These are phyloP conservation scores for fruit fly (Drosophila melanogaster) DNA, from an alignment of 1,140 invertebrate genomes.

Conservation along the genomic window DNA sequence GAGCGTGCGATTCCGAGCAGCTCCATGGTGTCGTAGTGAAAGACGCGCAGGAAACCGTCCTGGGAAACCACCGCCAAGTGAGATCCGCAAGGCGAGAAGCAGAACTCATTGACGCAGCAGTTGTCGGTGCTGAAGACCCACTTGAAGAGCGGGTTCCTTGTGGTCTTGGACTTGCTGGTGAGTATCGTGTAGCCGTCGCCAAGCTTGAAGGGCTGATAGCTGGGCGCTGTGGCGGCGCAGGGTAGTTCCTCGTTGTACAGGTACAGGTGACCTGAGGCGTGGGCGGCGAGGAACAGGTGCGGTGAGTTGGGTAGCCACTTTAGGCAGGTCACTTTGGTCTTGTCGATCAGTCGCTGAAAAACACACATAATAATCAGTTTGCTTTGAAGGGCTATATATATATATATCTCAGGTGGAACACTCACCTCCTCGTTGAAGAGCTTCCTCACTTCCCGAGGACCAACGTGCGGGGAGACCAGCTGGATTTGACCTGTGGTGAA, in stretches of 20 bases:
- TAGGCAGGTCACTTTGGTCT: constrained; percentile 99
- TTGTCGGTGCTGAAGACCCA: constrained; percentile 93
- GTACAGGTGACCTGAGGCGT: constrained; percentile 98
- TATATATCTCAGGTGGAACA: background rate
- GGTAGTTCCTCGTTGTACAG: constrained; percentile 98
- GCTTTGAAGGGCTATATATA: background rate
- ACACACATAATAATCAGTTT: background rate
- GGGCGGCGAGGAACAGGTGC: constrained; percentile 96
- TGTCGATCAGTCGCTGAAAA: constrained; percentile 96
- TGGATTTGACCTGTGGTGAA: constrained; percentile 99
- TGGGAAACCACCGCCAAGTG: constrained; percentile 97
- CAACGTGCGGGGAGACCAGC: constrained; percentile 98
- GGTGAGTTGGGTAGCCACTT: constrained; percentile 97
- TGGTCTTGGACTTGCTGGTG: constrained; percentile 98
- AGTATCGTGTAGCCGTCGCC: constrained; percentile 97
- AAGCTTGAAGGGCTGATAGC: constrained; percentile 97
- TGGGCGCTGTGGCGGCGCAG: constrained; percentile 92
- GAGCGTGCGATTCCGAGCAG: constrained; percentile 95
- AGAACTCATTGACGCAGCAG: constrained; percentile 96
- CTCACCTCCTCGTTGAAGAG: constrained; percentile 99
- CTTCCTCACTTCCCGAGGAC: constrained; percentile 97
- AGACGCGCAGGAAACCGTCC: constrained; percentile 98
- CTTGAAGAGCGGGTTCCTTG: constrained; percentile 96
- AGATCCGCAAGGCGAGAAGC: constrained; percentile 97
- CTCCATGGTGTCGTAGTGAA: constrained; percentile 99